Conservation (phyloP, 2,113 vertebrate species). For the Xiphophorus couchianus region DNA sequence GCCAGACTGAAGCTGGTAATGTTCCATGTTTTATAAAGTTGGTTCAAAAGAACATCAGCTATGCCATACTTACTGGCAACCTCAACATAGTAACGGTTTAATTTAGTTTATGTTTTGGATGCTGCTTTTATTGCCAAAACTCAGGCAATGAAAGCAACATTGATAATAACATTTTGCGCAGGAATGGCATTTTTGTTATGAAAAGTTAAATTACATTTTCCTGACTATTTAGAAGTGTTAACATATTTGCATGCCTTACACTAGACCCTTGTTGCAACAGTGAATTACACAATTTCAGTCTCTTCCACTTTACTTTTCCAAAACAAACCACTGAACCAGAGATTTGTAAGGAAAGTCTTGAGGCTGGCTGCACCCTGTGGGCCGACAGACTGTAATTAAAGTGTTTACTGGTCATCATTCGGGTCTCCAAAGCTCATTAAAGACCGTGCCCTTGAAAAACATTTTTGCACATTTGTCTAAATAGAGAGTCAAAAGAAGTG, state of each 20-base stretch:
- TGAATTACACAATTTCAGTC: background rate
- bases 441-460: background rate
- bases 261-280: background rate
- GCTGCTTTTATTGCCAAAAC: constrained; percentile 2
- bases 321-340: constrained; percentile 21
- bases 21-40: too few species aligned
- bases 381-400: constrained; percentile 36
- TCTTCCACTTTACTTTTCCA: constrained; percentile 1
- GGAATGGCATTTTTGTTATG: too few species aligned
- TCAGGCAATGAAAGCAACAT: background rate
- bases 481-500: background rate
- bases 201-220: background rate
- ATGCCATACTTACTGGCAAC: too few species aligned
- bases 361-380: constrained; percentile 4
- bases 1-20: too few species aligned
- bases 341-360: constrained; percentile 29
- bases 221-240: background rate
- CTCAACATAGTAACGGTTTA: too few species aligned
- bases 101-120: too few species aligned
- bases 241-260: background rate
- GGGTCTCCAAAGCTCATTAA: background rate
- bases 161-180: too few species aligned
- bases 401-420: constrained; percentile 56
- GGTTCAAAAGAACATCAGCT: too few species aligned
- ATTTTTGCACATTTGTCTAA: background rate